A percentile compares a stretch with the other conserved stretches of the same genome.
These are phyloP conservation scores for Amblyopsis rosae DNA, from an alignment of 2,113 vertebrate species.

Conservation along the genomic window DNA sequence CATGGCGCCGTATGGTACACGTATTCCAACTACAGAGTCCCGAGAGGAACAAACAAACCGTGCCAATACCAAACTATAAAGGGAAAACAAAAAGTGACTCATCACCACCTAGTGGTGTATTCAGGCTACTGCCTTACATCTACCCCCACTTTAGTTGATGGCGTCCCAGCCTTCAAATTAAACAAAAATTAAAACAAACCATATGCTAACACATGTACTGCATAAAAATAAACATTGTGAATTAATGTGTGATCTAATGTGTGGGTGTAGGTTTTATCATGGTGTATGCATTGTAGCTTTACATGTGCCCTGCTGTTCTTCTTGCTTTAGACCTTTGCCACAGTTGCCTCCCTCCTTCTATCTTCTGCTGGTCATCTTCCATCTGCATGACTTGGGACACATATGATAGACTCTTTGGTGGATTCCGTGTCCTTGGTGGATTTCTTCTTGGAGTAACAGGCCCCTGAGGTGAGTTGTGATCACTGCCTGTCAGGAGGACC, in stretches of 20 bases:
- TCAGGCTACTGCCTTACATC: neutral
- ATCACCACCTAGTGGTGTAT: too few relatives aligned
- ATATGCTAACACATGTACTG: neutral
- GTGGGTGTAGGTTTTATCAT: neutral
- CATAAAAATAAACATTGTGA: neutral
- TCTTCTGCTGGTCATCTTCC: neutral
- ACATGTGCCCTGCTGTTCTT: conserved; percentile 2
- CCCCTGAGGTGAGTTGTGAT: neutral
- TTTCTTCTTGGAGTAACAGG: conserved; percentile 7
- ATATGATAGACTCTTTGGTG: conserved; percentile 1
- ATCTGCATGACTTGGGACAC: conserved; percentile 1
- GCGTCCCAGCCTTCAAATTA: conserved; percentile 1
- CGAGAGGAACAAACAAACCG: too few relatives aligned
- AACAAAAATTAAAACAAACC: neutral
- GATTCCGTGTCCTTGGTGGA: neutral
- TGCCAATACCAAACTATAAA: too few relatives aligned
- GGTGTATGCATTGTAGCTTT: neutral
- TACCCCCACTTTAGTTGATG: conserved; percentile 5
- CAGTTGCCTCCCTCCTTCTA: neutral
- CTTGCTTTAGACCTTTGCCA: conserved; percentile 7
- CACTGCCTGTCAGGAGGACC: neutral
- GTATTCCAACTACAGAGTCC: too few relatives aligned
- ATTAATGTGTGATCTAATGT: too few relatives aligned
- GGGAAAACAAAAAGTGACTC: too few relatives aligned
- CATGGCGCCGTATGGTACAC: too few relatives aligned